Base-by-base conservation (phyloP, 1,140 invertebrate species). In the Plectrocnemia conspersa region DNA sequence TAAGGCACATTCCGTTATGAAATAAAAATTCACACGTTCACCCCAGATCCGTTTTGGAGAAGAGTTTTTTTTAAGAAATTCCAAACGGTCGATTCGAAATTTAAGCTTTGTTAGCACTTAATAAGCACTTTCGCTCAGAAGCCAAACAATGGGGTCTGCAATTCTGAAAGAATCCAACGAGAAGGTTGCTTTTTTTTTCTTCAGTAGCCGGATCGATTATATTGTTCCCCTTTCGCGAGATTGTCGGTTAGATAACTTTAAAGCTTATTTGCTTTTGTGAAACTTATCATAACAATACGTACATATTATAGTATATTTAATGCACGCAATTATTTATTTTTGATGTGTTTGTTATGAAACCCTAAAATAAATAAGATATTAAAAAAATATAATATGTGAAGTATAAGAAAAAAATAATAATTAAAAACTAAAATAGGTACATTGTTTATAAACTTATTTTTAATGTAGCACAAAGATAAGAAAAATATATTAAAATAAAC, bases 151-250 rank as follows among this genome's bases (percentile, higher is more conserved):
- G 48, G 32, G 40, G 54, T 46, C 38, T 38, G 38, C 40, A 42
- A 56, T 47, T 45, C 42, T 45, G 9, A 24, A 23, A 46, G 35
- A 19, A n/a, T n/a, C 33, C 36, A 47, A 35, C 7, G 11, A 33
- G 27, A 25, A 49, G 45, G 22, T 47, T 52, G 41, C 42, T 50
- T 50, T 50, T 23, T 52, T 56, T 29, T 36, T 41, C 42, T 47
- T 46, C 35, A 41, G 27, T 33, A 52, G 22, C 19, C 29, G 32
- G 27, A 57, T 42, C 52, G 33, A 53, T 49, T 41, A n/a, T n/a
- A 54, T 54, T 48, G 41, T 54, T 54, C 56, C 56, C 56, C 52
- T 59, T 59, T 54, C 46, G 49, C 53, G 22, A 35, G 57, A 59
- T 59, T 54, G 57, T 41, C 33, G 44, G 52, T 50, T 52, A 50